phyloP scores from a whole-genome alignment of 2,113 vertebrate genomes.

The Nyctibius bracteatus region DNA sequence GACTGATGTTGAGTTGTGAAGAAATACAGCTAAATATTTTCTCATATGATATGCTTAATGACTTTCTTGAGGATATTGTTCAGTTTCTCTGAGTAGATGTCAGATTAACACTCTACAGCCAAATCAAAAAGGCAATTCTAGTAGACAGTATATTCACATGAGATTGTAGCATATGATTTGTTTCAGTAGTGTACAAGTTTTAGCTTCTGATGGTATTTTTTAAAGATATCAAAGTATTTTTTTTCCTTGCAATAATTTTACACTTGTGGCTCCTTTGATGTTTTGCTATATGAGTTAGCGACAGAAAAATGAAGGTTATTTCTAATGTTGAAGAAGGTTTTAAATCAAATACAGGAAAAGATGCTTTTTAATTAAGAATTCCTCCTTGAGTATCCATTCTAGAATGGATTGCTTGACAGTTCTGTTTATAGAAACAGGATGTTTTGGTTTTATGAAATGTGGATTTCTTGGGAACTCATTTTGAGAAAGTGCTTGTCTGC shows the following conservation, averaged over 20 bases:
- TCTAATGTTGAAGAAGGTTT: not conserved
- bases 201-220: not conserved
- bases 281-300: not conserved
- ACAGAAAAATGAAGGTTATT: not conserved
- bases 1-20: not conserved
- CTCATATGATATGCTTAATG: not conserved
- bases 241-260: not conserved
- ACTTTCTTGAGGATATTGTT: not conserved
- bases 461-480: constrained; percentile 42
- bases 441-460: constrained; percentile 51
- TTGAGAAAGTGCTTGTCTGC: constrained; percentile 42
- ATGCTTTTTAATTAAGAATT: not conserved
- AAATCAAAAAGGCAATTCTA: not conserved
- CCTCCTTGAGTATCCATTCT: not conserved
- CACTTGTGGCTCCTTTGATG: rapidly evolving
- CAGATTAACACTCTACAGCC: not conserved
- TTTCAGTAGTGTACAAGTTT: not conserved
- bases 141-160: not conserved
- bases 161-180: not conserved
- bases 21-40: not conserved
- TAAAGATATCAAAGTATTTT: not conserved
- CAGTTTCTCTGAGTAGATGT: not conserved
- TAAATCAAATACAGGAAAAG: not conserved
- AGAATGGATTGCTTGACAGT: not conserved
- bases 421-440: constrained; percentile 51